phyloP scores from a whole-genome alignment of 2,113 vertebrate genomes.

The Morphnarchus princeps region DNA sequence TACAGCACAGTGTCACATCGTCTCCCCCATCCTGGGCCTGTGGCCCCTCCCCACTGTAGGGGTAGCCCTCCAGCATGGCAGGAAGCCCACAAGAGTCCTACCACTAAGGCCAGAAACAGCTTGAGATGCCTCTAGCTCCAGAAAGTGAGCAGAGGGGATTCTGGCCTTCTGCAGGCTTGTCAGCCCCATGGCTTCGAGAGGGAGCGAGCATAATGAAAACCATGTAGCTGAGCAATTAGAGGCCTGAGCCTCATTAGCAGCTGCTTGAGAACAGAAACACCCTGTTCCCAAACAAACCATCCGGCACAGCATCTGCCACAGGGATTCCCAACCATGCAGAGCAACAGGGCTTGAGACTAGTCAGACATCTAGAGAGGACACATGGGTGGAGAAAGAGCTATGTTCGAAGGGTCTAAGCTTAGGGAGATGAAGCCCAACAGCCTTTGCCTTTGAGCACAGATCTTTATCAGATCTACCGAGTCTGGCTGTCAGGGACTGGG shows the following conservation, averaged over 20 bases:
- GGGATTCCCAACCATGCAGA: not conserved
- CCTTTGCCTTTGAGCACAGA: not conserved
- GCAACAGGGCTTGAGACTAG: no score
- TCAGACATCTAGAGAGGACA: no score
- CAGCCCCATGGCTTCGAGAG: not conserved
- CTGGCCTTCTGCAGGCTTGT: not conserved
- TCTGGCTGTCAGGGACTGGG: not conserved
- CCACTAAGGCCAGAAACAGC: not conserved
- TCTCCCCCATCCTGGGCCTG: not conserved
- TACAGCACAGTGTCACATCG: not conserved
- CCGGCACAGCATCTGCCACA: not conserved
- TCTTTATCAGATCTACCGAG: accelerated
- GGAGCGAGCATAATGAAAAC: not conserved
- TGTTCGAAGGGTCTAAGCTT: accelerated
- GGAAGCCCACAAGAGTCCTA: not conserved
- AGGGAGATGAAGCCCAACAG: not conserved
- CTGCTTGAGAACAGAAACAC: not conserved
- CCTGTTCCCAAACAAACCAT: not conserved
- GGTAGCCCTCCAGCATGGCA: not conserved
- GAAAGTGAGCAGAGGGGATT: not conserved
- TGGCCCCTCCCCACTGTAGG: not conserved
- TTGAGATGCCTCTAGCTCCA: not conserved
- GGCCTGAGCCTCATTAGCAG: not conserved
- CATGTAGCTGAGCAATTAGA: not conserved
- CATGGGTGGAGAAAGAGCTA: accelerated